Base-by-base conservation (phyloP, 2,113 vertebrate species). In the Coregonus clupeaformis region DNA sequence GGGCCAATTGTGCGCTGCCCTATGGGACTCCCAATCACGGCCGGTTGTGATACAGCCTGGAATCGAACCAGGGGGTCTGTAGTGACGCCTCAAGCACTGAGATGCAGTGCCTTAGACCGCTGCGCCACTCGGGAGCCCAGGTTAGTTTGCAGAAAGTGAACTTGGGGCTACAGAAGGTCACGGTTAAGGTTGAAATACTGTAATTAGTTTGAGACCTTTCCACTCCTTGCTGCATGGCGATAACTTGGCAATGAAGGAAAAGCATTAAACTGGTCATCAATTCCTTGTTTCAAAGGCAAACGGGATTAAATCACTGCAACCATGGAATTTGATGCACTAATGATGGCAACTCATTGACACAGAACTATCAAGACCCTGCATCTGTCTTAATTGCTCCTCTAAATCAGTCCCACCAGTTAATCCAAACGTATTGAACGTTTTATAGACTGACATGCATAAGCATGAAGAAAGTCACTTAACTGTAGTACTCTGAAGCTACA, bases 181-280 rank as follows among this genome's bases (percentile, higher is more conserved):
- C n/a, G n/a, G n/a, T n/a, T n/a, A n/a, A n/a, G n/a, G n/a, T n/a
- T 29, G 68, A 78, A 74, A 60, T 63, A 65, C 45, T 7, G 4
- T 36, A 69, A 77, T 71, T 14, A 20, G 30, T 72, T 47, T 75
- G 68, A 86, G 55, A 90, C 89, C 82, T 92, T 89, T 87, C 72
- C 68, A 47, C 78, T 89, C 81, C 85, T 84, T 80, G 84, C 62
- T 87, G 86, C 70, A 87, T 73, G 77, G 86, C 68, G 0, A 86
- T 88, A 74, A 89, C 84, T 85, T 86, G 84, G 82, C 89, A 91
- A 90, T 68, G 83, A 85, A 82, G 77, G 57, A 86, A 89, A 89
- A 88, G 78, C 85, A 88, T 77, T 79, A 30, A 80, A 63, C 70
- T 74, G 22, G 68, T 88, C 77, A 86, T 65, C 18, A 68, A 62